Percentiles rank a stretch among this genome's conserved stretches.
These are phyloP conservation scores for Excalfactoria chinensis DNA, from an alignment of 2,113 vertebrate species.

Conservation along the genomic window DNA sequence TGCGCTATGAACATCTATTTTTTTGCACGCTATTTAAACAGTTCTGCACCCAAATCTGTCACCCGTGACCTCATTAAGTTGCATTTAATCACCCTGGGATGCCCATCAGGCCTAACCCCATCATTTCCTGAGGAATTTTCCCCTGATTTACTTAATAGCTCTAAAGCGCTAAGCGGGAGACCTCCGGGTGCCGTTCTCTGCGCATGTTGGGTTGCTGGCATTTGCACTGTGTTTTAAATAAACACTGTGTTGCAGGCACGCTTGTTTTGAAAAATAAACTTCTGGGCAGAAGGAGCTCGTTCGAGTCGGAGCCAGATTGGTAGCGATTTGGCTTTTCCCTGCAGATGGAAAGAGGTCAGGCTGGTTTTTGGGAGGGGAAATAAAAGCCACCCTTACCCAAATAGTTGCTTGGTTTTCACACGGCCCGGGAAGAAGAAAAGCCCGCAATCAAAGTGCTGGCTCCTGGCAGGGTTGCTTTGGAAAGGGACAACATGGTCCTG, in stretches of 20 bases:
- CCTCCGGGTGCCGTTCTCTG: conserved; percentile 20
- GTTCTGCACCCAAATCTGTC: conserved; percentile 6
- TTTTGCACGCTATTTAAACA: not conserved
- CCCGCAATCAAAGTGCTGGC: not conserved
- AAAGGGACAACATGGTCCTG: not conserved
- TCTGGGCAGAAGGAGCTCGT: conserved; percentile 13
- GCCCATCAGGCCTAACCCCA: conserved; percentile 56
- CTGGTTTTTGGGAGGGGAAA: not conserved
- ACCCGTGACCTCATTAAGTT: conserved; percentile 62
- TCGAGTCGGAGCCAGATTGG: not conserved
- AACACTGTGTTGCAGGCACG: conserved; percentile 23
- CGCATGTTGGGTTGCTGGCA: conserved; percentile 15
- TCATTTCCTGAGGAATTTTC: conserved; percentile 62
- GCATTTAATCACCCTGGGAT: conserved; percentile 43
- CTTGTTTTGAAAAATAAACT: conserved; percentile 67
- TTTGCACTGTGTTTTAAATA: conserved; percentile 50
- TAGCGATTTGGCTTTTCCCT: not conserved
- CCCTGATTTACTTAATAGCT: conserved; percentile 57
- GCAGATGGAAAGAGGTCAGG: not conserved
- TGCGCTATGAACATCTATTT: not conserved
- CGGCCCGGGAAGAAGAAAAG: not conserved
- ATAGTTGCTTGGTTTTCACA: not conserved
- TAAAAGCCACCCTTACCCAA: not conserved
- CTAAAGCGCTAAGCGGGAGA: not conserved
- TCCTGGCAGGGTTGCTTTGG: not conserved